A percentile compares a stretch with the other conserved stretches of the same genome.
Evolutionary conservation across 2,113 vertebrate genomes (phyloP).

Genomic region (Nycticorax nycticorax): DNA sequence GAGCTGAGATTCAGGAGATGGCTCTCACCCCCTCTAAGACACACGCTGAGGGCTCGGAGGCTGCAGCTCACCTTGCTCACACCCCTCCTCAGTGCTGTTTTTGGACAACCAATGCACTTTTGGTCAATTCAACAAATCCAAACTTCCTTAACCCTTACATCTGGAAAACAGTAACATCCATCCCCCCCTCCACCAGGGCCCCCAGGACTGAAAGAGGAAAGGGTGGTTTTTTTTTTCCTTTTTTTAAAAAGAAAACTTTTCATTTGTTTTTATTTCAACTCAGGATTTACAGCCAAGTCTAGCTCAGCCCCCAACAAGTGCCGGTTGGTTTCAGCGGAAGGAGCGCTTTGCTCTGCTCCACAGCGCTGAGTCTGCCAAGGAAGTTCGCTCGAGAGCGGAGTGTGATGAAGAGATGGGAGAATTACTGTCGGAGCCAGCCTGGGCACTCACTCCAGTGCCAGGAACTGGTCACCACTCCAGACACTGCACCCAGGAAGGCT

Average conservation of each 20-base stretch:
- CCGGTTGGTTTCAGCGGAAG: not conserved
- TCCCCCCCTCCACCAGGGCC: not conserved
- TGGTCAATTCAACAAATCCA: not conserved
- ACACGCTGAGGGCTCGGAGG: fast-evolving
- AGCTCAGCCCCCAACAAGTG: not conserved
- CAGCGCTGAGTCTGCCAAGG: not conserved
- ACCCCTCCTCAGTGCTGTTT: not conserved
- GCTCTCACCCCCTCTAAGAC: not conserved
- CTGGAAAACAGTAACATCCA: not conserved
- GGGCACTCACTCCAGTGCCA: fast-evolving
- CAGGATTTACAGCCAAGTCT: not conserved
- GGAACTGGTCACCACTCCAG: not conserved
- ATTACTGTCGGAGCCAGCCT: not conserved
- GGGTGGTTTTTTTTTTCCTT: not conserved
- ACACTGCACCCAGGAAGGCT: fast-evolving
- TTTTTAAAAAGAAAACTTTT: not conserved
- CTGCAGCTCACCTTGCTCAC: not conserved
- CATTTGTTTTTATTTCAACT: not conserved
- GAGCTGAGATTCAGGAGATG: not conserved
- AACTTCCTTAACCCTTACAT: not conserved
- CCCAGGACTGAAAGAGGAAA: not conserved
- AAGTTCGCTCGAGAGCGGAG: not conserved
- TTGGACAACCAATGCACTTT: not conserved
- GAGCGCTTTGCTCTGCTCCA: not conserved
- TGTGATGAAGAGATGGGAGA: not conserved